A percentile compares a stretch with the other conserved stretches of the same genome.
Conservation (phyloP, 1,140 invertebrate species). For the Cryptotermes secundus region DNA sequence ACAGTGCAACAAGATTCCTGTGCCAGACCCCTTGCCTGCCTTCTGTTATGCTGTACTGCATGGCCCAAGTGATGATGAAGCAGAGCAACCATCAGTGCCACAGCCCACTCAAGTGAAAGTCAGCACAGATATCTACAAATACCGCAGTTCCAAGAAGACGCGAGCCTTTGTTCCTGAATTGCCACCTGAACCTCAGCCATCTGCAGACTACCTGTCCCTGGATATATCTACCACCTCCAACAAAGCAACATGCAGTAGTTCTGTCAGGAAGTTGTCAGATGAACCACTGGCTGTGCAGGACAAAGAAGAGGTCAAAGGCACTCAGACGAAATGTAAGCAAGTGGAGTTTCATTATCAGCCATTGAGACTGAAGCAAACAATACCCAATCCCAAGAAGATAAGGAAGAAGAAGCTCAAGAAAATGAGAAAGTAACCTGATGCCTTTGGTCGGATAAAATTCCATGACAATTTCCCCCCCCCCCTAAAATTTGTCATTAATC, state of each 20-base stretch:
- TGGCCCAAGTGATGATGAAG: background rate
- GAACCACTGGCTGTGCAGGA: background rate
- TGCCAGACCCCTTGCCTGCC: background rate
- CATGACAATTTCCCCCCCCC: too few species aligned
- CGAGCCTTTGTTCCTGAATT: background rate
- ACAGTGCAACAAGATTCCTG: background rate
- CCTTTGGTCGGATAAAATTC: too few species aligned
- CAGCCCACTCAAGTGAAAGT: background rate
- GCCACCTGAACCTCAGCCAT: background rate
- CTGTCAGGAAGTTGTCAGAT: background rate
- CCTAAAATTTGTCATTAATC: too few species aligned
- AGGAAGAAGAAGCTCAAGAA: background rate
- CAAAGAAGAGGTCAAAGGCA: background rate
- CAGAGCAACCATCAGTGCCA: background rate
- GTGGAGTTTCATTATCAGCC: background rate
- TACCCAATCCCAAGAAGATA: background rate
- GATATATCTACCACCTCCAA: background rate
- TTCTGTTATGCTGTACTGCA: background rate
- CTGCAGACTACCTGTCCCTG: background rate
- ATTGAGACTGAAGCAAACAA: background rate
- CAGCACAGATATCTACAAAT: background rate
- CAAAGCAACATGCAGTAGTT: too few species aligned
- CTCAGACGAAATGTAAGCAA: background rate
- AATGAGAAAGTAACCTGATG: background rate
- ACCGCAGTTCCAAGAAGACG: background rate